Evolutionary conservation across 1,140 invertebrate species (phyloP), one percentile per base, ranked within the genome.

Genomic region (Leptopilina boulardi): DNA sequence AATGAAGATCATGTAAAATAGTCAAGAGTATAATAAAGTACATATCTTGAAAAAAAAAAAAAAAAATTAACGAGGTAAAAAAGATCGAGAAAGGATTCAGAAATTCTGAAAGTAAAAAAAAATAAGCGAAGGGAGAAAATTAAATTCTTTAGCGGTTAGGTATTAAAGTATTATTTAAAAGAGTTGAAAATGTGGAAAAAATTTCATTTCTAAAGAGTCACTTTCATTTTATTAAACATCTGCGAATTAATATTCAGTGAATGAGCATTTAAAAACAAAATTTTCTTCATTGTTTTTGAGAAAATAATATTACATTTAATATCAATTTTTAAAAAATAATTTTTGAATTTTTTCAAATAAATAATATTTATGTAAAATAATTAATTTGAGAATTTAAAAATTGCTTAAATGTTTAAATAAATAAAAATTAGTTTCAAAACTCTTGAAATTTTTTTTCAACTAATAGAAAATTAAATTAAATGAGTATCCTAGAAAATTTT

Each of bases 51-150:
- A 21, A 54, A n/a, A 6, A 2, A 21, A 54, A n/a, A 6, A 2
- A 54, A 13, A 59, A 26, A 47, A 15, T 47, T 47, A n/a, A 47
- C 42, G 11, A 47, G 42, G 21, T 13, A 9, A 23, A 26, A 59
- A 59, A 26, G 9, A 21, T 56, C 19, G 10, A 26, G 21, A 6
- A 59, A 26, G 56, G 21, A 59, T 54, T 19, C 56, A 21, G 10
- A 13, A 59, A 47, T 47, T 47, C 42, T 47, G 15, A 47, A 47
- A 47, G 13, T 26, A 21, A 21, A 3, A 26, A n/a, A n/a, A 59
- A 59, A 59, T 26, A 59, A 59, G 56, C 21, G 21, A 59, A 59
- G 56, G 51, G 11, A 59, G 56, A 11, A 59, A 59, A 13, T 59
- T 21, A 21, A 59, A 59, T 4, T 59, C 1, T 1, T 23, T 23